phyloP scores from a whole-genome alignment of 2,797 vertebrate species.

The Periparus ater region DNA sequence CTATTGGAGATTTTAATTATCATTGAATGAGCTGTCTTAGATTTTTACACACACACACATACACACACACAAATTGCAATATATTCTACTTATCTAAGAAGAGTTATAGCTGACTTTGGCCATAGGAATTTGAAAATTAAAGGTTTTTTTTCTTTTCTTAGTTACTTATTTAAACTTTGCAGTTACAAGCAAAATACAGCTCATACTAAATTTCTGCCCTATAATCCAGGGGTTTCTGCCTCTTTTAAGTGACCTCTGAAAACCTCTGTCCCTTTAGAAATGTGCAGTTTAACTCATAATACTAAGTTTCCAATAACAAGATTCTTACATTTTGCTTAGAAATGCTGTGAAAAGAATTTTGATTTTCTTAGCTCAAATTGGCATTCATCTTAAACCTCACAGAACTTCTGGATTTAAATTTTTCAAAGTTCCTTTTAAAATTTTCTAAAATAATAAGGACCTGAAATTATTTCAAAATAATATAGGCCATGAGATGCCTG shows the following conservation, averaged over 20 bases:
- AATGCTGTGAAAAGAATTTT: not conserved
- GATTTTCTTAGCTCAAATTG: not conserved
- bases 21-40: constrained; percentile 28
- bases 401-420: not conserved
- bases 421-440: not conserved
- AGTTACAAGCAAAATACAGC: not conserved
- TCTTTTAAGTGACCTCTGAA: not conserved
- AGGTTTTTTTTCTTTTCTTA: not conserved
- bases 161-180: not conserved
- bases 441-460: not conserved
- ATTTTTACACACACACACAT: not conserved
- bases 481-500: not conserved
- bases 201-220: not conserved
- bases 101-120: not conserved
- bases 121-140: not conserved
- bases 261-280: not conserved
- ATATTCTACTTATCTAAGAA: not conserved
- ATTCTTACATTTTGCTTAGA: not conserved
- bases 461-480: not conserved
- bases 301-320: not conserved
- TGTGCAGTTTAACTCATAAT: not conserved
- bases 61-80: not conserved
- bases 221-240: not conserved
- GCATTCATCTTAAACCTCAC: not conserved
- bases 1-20: constrained; percentile 37